These are phyloP conservation scores for Plecturocebus donacophilus DNA, from an alignment of 2,113 vertebrate species.

Conservation along the genomic window DNA sequence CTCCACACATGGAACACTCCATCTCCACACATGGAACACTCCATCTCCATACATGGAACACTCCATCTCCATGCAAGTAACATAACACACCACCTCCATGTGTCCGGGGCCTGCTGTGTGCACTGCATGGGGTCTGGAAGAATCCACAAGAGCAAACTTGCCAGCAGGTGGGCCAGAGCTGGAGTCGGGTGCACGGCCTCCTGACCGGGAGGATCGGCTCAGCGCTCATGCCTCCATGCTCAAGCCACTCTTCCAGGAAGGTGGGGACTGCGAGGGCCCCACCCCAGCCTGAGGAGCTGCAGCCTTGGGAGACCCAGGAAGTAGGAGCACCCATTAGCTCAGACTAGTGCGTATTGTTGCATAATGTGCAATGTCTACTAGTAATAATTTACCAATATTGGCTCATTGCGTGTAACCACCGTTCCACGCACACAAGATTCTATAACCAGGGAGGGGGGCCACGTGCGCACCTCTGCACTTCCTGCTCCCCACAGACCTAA, in stretches of 20 bases:
- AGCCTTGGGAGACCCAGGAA: not conserved
- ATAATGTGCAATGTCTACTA: not conserved
- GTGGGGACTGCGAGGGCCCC: not conserved
- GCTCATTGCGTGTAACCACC: not conserved
- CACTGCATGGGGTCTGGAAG: not conserved
- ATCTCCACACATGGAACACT: accelerated
- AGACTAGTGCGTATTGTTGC: not conserved
- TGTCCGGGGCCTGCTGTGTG: not conserved
- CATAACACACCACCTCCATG: too few relatives aligned
- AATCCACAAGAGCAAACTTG: not conserved
- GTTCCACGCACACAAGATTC: not conserved
- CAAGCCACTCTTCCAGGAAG: not conserved
- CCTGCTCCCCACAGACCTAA: not conserved
- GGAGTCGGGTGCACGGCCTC: not conserved
- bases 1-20: too few relatives aligned
- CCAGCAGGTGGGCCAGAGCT: not conserved
- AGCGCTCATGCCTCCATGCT: accelerated
- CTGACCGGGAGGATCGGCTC: not conserved
- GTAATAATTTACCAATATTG: too few relatives aligned
- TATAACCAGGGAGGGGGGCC: not conserved
- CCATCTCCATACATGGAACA: too few relatives aligned
- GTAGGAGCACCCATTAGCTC: not conserved
- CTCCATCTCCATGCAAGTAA: too few relatives aligned
- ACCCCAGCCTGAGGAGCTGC: not conserved
- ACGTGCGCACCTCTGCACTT: not conserved